Evolutionary conservation across 1,140 invertebrate species (phyloP).

Genomic region (Leptopilina clavipes): DNA sequence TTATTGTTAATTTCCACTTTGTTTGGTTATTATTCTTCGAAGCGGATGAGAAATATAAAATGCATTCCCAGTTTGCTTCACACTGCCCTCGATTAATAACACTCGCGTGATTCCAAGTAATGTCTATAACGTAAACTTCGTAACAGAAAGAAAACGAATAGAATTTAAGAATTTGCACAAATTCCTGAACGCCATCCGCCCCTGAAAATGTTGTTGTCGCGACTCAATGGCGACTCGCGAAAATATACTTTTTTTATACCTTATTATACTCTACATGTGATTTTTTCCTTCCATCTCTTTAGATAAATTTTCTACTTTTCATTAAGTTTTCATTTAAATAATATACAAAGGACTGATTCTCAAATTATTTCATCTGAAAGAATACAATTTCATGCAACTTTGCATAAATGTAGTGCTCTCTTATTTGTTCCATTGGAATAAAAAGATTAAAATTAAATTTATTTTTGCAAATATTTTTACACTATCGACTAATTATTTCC

Average conservation of each 20-base stretch:
- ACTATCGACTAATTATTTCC: too few species aligned
- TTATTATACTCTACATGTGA: too few species aligned
- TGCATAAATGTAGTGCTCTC: too few species aligned
- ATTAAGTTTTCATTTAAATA: not conserved
- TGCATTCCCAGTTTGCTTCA: constrained; percentile 6
- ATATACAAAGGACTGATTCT: too few species aligned
- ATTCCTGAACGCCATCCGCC: not conserved
- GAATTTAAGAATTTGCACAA: not conserved
- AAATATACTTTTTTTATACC: not conserved
- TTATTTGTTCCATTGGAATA: too few species aligned
- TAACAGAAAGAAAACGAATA: constrained; percentile 10
- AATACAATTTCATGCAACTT: too few species aligned
- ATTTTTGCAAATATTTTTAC: too few species aligned
- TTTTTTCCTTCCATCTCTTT: too few species aligned
- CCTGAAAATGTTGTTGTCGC: not conserved
- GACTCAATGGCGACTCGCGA: constrained; percentile 5
- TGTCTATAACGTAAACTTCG: not conserved
- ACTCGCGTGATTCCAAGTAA: constrained; percentile 11
- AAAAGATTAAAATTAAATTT: too few species aligned
- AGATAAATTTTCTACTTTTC: too few species aligned
- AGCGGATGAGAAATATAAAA: constrained; percentile 7
- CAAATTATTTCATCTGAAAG: too few species aligned
- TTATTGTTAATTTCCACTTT: constrained; percentile 11
- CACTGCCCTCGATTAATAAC: constrained; percentile 15
- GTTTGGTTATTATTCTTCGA: constrained; percentile 16